Evolutionary conservation across 35 echinoderm and acorn worm species (phyloP).

Genomic region (Holothuria glaberrima): DNA sequence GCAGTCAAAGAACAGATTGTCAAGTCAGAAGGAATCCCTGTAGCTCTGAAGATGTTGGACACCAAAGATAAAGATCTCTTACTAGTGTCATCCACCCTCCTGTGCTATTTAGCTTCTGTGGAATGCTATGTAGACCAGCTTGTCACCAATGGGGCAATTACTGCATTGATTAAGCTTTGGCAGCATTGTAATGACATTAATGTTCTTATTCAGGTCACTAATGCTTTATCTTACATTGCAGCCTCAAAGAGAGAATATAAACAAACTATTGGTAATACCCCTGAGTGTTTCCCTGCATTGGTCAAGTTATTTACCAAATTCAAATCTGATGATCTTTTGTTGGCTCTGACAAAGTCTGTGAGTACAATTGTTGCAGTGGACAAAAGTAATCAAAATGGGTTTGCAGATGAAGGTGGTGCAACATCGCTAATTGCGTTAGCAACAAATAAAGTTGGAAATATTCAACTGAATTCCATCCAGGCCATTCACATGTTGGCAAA

Average conservation of each 20-base stretch:
- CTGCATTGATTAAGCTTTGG: conserved; percentile 83
- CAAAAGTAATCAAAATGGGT: conserved; percentile 79
- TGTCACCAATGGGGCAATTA: conserved; percentile 76
- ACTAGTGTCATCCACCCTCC: conserved; percentile 62
- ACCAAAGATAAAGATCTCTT: conserved; percentile 71
- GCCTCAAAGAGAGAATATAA: conserved; percentile 64
- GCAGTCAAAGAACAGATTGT: conserved; percentile 87
- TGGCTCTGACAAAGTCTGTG: conserved; percentile 76
- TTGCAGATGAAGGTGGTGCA: conserved; percentile 89
- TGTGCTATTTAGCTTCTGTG: conserved; percentile 75
- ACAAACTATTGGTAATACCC: conserved; percentile 73
- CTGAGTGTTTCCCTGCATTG: conserved; percentile 69
- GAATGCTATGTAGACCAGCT: conserved; percentile 70
- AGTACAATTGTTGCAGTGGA: conserved; percentile 75
- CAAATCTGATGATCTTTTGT: conserved; percentile 65
- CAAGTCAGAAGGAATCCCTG: conserved; percentile 80
- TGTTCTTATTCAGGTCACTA: conserved; percentile 82
- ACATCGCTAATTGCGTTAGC: conserved; percentile 86
- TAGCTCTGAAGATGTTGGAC: conserved; percentile 73
- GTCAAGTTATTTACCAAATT: conserved; percentile 78
- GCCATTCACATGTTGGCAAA: conserved; percentile 93
- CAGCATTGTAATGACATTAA: conserved; percentile 73
- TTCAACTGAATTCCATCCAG: conserved; percentile 87
- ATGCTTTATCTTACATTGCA: conserved; percentile 79
- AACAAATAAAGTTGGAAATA: conserved; percentile 50